Conservation (phyloP, 1,140 invertebrate genomes). For the Anastrepha obliqua region DNA sequence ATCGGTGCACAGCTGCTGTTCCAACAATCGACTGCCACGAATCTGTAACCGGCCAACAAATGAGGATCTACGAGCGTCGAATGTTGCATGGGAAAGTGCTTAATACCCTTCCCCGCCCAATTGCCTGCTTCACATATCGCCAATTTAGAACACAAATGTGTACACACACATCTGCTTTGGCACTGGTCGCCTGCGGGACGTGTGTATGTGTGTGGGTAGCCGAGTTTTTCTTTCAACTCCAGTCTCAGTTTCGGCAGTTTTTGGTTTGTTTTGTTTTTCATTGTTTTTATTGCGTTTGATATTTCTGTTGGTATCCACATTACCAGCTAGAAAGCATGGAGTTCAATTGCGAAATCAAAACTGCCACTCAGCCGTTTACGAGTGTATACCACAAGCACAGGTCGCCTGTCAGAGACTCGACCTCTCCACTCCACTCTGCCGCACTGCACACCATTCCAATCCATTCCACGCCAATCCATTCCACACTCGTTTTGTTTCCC, state of each 20-base stretch:
- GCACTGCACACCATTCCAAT: neutral
- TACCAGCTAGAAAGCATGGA: constrained; percentile 21
- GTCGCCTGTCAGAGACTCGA: neutral
- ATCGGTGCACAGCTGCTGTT: constrained; percentile 35
- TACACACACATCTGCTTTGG: neutral
- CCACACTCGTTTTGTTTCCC: neutral
- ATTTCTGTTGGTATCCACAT: constrained; percentile 1
- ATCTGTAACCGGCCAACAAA: constrained; percentile 6
- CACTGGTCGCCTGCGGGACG: neutral
- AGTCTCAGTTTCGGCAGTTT: constrained; percentile 14
- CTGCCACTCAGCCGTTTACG: constrained; percentile 37
- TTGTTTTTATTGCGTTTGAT: constrained; percentile 54
- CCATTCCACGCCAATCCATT: neutral
- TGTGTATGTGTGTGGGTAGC: neutral
- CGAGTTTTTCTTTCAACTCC: neutral
- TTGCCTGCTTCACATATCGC: no score
- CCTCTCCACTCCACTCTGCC: neutral
- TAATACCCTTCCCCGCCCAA: no score
- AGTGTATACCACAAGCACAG: neutral
- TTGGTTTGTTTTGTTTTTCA: constrained; percentile 13
- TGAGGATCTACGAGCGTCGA: neutral
- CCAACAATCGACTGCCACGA: neutral
- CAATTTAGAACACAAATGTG: neutral
- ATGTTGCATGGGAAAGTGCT: neutral
- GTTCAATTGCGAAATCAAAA: constrained; percentile 50